These are phyloP conservation scores for Anaspis maculata DNA, from an alignment of 2,888 invertebrate genomes.

Conservation along the genomic window DNA sequence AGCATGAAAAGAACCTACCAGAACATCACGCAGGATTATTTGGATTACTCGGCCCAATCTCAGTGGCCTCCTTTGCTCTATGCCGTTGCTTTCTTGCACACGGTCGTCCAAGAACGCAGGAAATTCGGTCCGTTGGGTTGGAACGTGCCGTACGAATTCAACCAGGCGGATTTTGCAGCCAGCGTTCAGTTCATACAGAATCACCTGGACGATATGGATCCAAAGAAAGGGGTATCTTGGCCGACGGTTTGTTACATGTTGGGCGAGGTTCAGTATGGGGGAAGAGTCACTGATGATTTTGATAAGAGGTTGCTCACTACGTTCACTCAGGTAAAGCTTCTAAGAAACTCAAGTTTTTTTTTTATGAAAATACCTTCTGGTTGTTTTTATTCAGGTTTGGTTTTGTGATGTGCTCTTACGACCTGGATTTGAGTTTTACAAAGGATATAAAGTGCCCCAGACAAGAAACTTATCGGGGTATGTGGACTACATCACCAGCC, in stretches of 20 bases:
- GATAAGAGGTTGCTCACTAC: conserved; percentile 89
- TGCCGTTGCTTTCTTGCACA: conserved; percentile 90
- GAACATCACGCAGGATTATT: conserved; percentile 77
- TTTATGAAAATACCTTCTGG: no score
- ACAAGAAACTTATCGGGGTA: conserved; percentile 73
- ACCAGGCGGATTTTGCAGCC: conserved; percentile 92
- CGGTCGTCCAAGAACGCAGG: conserved; percentile 87
- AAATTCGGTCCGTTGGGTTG: conserved; percentile 90
- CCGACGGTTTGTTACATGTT: conserved; percentile 96
- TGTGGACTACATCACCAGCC: conserved; percentile 75
- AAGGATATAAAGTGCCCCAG: conserved; percentile 85
- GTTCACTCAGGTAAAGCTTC: conserved; percentile 74
- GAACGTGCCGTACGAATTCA: conserved; percentile 96
- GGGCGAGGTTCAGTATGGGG: conserved; percentile 76
- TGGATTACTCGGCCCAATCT: conserved; percentile 83
- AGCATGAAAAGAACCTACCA: conserved; percentile 95
- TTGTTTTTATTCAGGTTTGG: conserved; percentile 75
- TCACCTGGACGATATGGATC: conserved; percentile 93
- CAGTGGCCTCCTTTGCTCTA: conserved; percentile 94
- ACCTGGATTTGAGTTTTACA: conserved; percentile 88
- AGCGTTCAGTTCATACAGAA: conserved; percentile 95
- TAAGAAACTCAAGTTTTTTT: no score
- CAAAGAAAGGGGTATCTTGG: conserved; percentile 96
- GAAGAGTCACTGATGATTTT: conserved; percentile 93
- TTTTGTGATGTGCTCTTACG: conserved; percentile 84